phyloP scores from a whole-genome alignment of 2,888 invertebrate species.

The Monopis laevigella region DNA sequence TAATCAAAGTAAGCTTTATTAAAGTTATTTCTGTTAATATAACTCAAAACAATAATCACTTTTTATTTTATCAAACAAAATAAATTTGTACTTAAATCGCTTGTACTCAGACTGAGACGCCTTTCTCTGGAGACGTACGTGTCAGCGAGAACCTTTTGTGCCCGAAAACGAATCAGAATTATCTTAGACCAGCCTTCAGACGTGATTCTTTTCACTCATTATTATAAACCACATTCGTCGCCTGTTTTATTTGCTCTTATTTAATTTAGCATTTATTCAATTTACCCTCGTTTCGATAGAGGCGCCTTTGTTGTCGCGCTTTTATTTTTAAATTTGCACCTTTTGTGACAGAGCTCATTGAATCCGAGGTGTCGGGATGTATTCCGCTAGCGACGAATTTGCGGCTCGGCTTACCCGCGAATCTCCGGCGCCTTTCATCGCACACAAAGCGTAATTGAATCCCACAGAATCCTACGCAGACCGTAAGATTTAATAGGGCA shows the following conservation, averaged over 20 bases:
- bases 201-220: constrained; percentile 42
- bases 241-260: constrained; percentile 63
- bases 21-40: no score
- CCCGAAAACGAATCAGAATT: constrained; percentile 42
- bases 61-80: no score
- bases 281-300: constrained; percentile 47
- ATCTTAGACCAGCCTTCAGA: constrained; percentile 32
- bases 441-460: constrained; percentile 66
- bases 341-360: constrained; percentile 65
- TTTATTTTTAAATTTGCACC: constrained; percentile 56
- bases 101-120: background rate
- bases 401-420: constrained; percentile 58
- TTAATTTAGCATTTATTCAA: constrained; percentile 68
- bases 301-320: constrained; percentile 33
- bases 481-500: constrained; percentile 66
- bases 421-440: constrained; percentile 61
- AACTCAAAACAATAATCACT: no score
- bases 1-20: no score
- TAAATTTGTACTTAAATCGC: no score
- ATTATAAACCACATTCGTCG: constrained; percentile 28
- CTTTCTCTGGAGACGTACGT: constrained; percentile 2
- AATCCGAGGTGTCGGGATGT: constrained; percentile 65
- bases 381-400: constrained; percentile 35
- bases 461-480: constrained; percentile 64
- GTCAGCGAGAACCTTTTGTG: constrained; percentile 31